Evolutionary conservation across 2,797 vertebrate genomes (phyloP), one percentile per base, ranked within the genome.

Genomic region (Sebastes iracundus): DNA sequence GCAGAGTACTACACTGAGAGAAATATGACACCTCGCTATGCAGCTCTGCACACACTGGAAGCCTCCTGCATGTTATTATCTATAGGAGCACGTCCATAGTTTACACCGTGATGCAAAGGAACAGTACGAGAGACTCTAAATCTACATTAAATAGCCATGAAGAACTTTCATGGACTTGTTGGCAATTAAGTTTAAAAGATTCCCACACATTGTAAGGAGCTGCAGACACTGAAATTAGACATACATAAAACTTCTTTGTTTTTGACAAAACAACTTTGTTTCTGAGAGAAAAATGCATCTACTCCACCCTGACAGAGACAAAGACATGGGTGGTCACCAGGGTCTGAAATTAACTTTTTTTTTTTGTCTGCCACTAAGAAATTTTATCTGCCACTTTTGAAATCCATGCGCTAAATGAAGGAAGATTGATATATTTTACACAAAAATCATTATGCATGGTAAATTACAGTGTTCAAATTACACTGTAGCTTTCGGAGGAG

Each of bases 21-120:
- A 88, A 87, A 93, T 49, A 80, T 64, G 90, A 94, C 81, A 88
- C 82, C 68, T 42, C 18, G 0, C 70, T 33, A 81, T 11, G 25
- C 46, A 52, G 59, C 49, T 7, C 58, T 63, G 61, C 33, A 74
- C 70, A 73, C 71, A 56, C 49, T 14, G 71, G 42, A 72, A 60
- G 22, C 30, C 66, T 12, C 5, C 58, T 42, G 53, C 73, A 35
- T 55, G 13, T n/a, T 38, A 56, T 63, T 49, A 70, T 78, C 28
- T 52, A 77, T 13, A 42, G 12, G 9, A 49, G n/a, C 32, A 60
- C 1, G 14, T n/a, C 32, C 27, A 38, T 14, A 30, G n/a, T n/a
- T 61, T 20, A 52, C 14, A 77, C 49, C 20, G 38, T 13, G 16
- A 63, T n/a, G 61, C 25, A 62, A 11, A 46, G 42, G 72, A 76